Percentiles rank a stretch among this genome's conserved stretches.
These are phyloP conservation scores for Oppia nitens DNA, from an alignment of 1,140 invertebrate species.

Conservation along the genomic window DNA sequence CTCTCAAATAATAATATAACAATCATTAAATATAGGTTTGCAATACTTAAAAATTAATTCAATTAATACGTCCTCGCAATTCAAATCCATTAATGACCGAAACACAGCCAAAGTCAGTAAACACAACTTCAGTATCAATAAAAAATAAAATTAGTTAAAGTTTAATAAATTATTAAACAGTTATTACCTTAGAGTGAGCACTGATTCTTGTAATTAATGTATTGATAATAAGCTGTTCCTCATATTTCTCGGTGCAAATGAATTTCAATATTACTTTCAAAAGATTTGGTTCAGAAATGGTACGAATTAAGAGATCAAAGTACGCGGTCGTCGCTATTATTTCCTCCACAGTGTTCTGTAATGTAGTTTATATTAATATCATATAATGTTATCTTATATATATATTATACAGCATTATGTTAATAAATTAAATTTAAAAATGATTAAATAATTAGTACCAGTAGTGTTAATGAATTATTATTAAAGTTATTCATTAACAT, in stretches of 20 bases:
- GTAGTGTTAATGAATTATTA: no score
- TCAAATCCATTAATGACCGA: constrained; percentile 71
- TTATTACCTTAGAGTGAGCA: constrained; percentile 44
- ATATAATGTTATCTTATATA: no score
- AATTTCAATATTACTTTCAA: constrained; percentile 66
- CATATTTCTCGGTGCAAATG: constrained; percentile 64
- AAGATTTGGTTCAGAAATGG: constrained; percentile 64
- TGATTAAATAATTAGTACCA: no score
- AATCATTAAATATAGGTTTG: no score
- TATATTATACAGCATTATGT: no score
- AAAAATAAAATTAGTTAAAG: background rate
- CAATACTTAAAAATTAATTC: constrained; percentile 64
- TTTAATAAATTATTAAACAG: background rate
- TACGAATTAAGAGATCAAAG: constrained; percentile 68
- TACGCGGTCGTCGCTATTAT: constrained; percentile 79
- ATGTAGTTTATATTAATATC: no score
- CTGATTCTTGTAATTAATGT: constrained; percentile 54
- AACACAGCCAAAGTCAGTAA: constrained; percentile 77
- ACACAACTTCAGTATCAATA: constrained; percentile 47
- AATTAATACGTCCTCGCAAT: constrained; percentile 94
- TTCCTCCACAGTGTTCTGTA: constrained; percentile 51
- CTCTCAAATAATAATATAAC: no score
- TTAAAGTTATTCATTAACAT: background rate
- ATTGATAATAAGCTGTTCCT: constrained; percentile 56
- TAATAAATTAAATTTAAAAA: no score